Base-by-base conservation (phyloP, 2,113 vertebrate species). In the Phalacrocorax pelagicus region DNA sequence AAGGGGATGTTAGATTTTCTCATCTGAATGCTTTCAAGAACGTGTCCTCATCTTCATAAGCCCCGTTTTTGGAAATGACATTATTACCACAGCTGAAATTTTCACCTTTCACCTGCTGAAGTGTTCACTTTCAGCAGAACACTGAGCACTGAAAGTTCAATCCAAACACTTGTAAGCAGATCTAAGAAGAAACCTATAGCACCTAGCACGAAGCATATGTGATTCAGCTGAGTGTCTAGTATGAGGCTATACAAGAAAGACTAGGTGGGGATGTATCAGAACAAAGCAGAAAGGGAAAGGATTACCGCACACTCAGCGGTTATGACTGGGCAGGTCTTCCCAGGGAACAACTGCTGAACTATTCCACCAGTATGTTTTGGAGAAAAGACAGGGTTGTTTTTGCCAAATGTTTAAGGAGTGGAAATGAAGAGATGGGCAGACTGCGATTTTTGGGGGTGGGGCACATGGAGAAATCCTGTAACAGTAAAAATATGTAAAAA, bases 271-370 rank as follows among this genome's bases (percentile, higher is more conserved):
- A 72, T 3, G 6, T 46, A 69, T 23, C 12, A 59, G 47, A 75
- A 16, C 44, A 44, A 44, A 67, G 18, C 8, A 44, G 30, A 46
- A 23, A 61, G 55, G 38, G 11, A 57, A 8, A 40, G 0, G 0
- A 51, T n/a, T 75, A 21, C 4, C 14, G 15, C 27, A 40, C 4
- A 59, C 4, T 36, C 52, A 67, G 17, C 1, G 2, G 4, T 27
- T 57, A 14, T 70, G 22, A 52, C 3, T 63, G 58, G 38, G 47
- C 32, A 63, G 63, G 5, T n/a, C 47, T 63, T 87, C 42, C 24
- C 13, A 36, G 52, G 24, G 11, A 80, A 10, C 4, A 54, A 22
- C 17, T 67, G 20, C 52, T 80, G 42, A 80, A 69, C 18, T 61
- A 34, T 16, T 72, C n/a, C 34, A 27, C 12, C 6, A 2, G 8